A percentile compares a stretch with the other conserved stretches of the same genome.
Evolutionary conservation across 2,113 vertebrate species (phyloP).

Genomic region (Platycercus adscitus): DNA sequence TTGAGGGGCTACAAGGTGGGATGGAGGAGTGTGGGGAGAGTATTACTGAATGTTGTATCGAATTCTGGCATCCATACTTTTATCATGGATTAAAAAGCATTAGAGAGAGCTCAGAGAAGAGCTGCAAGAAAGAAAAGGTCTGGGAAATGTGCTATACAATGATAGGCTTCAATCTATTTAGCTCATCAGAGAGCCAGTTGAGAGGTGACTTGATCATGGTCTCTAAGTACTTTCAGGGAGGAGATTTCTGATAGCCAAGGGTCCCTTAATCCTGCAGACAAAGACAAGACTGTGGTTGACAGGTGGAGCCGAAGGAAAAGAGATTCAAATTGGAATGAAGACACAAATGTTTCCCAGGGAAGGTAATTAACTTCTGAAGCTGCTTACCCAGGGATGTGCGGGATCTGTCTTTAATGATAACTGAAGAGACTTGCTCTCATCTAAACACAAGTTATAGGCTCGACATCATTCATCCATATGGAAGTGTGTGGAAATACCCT

Average conservation of each 20-base stretch:
- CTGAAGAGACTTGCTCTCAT: not conserved
- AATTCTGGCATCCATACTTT: slow-evolving; percentile 23
- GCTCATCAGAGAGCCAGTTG: slow-evolving; percentile 56
- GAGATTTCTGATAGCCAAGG: slow-evolving; percentile 58
- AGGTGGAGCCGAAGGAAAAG: slow-evolving; percentile 20
- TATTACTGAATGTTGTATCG: slow-evolving; percentile 18
- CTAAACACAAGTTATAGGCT: not conserved
- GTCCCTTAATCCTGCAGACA: slow-evolving; percentile 59
- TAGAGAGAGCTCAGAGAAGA: slow-evolving; percentile 44
- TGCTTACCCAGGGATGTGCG: not conserved
- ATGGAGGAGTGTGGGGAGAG: not conserved
- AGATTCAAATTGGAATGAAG: slow-evolving; percentile 32
- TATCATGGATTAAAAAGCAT: slow-evolving; percentile 51
- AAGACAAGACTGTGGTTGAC: slow-evolving; percentile 26
- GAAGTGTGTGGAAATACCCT: not conserved
- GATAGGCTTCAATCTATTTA: slow-evolving; percentile 63
- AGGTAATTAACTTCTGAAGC: slow-evolving; percentile 47
- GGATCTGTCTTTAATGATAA: not conserved
- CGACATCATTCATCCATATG: not conserved
- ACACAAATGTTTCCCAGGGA: not conserved
- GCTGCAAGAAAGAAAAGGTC: slow-evolving; percentile 29
- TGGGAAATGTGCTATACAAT: slow-evolving; percentile 30
- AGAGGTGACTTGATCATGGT: slow-evolving; percentile 57
- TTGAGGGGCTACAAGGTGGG: not conserved
- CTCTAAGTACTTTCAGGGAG: slow-evolving; percentile 39